Conservation (phyloP, 2,113 vertebrate species). For the Phalacrocorax aristotelis region DNA sequence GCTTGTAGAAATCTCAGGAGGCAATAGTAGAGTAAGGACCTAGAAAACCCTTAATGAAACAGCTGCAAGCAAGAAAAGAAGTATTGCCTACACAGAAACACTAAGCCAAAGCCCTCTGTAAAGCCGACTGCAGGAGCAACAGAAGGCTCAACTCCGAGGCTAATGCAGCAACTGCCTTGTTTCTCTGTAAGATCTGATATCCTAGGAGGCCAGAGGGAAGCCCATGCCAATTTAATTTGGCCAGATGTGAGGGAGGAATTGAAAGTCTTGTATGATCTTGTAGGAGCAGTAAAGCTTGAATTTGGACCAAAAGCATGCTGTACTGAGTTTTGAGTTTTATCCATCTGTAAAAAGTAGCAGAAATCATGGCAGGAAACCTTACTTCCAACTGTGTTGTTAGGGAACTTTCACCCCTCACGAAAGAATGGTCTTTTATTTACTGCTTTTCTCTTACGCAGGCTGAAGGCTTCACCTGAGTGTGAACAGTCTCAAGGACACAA, state of each 20-base stretch:
- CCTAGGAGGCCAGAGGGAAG: not conserved
- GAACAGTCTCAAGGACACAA: not conserved
- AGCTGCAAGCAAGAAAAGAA: not conserved
- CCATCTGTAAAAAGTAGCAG: slow-evolving; percentile 41
- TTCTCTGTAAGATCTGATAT: not conserved
- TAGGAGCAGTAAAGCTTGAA: slow-evolving; percentile 26
- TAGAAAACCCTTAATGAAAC: not conserved
- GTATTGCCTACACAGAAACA: not conserved
- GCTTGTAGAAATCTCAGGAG: not conserved
- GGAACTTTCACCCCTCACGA: not conserved
- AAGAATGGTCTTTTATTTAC: slow-evolving; percentile 38
- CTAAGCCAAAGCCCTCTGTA: not conserved
- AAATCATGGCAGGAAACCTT: not conserved
- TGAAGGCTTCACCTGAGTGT: slow-evolving; percentile 32
- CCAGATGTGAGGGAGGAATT: slow-evolving; percentile 5
- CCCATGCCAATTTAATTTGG: slow-evolving; percentile 8
- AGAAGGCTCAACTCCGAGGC: not conserved
- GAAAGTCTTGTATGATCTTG: not conserved
- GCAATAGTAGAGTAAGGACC: not conserved
- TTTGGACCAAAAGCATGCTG: slow-evolving; percentile 1
- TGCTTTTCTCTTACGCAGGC: not conserved
- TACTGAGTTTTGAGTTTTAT: slow-evolving; percentile 13
- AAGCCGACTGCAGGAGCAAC: not conserved
- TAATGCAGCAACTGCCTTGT: not conserved
- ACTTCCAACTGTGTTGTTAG: not conserved